A percentile compares a stretch with the other conserved stretches of the same genome.
Evolutionary conservation across 2,888 invertebrate genomes (phyloP).

Genomic region (Allacma fusca): DNA sequence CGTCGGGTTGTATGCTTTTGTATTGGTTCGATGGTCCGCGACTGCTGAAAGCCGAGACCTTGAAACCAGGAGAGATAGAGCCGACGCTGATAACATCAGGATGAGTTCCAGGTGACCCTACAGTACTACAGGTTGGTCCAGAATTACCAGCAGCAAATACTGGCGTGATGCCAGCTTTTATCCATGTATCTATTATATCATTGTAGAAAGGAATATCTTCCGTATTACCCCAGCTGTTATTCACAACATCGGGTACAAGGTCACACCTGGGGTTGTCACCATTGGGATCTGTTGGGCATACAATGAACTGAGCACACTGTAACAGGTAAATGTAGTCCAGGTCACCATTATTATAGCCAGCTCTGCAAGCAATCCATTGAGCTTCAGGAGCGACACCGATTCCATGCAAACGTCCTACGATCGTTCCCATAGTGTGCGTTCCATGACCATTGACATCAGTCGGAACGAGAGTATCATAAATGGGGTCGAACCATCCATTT

Average conservation of each 20-base stretch:
- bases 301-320: slow-evolving; percentile 51
- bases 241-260: slow-evolving; percentile 51
- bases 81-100: neutral
- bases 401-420: slow-evolving; percentile 35
- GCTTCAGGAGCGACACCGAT: slow-evolving; percentile 49
- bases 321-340: slow-evolving; percentile 34
- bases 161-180: neutral
- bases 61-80: neutral
- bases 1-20: neutral
- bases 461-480: neutral
- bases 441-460: slow-evolving; percentile 41
- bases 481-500: slow-evolving; percentile 8
- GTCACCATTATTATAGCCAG: slow-evolving; percentile 27
- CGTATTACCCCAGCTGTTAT: slow-evolving; percentile 28
- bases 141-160: neutral
- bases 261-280: slow-evolving; percentile 45
- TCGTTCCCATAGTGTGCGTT: slow-evolving; percentile 44
- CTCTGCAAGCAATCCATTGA: slow-evolving; percentile 52
- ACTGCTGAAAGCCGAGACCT: neutral
- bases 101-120: neutral
- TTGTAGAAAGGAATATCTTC: neutral
- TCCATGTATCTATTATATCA: neutral
- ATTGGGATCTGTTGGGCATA: slow-evolving; percentile 48
- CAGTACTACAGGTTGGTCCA: neutral
- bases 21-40: neutral